phyloP scores from a whole-genome alignment of 2,797 vertebrate species.

The Chloroceryle amazona region DNA sequence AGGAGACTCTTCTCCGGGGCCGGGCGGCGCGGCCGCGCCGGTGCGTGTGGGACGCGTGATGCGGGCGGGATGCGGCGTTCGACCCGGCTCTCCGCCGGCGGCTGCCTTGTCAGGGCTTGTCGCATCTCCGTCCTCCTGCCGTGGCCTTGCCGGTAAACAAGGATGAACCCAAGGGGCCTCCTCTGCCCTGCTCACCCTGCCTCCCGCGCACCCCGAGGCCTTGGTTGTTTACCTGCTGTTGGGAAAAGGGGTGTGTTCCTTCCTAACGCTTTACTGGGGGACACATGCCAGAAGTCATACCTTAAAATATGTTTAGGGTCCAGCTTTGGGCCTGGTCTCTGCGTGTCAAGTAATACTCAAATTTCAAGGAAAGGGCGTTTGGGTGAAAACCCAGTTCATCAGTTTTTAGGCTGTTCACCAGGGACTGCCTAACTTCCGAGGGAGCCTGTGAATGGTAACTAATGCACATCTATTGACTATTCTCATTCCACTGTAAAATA shows the following conservation, averaged over 20 bases:
- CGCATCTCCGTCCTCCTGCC: rapidly evolving
- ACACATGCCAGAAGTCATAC: rapidly evolving
- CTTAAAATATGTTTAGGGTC: neutral
- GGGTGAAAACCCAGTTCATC: neutral
- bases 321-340: neutral
- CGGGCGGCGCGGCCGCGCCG: neutral
- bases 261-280: rapidly evolving
- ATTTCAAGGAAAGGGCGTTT: neutral
- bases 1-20: neutral
- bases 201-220: neutral
- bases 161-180: neutral
- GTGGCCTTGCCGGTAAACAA: neutral
- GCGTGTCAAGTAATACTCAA: rapidly evolving
- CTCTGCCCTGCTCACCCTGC: neutral
- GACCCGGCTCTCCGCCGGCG: neutral
- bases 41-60: too few species aligned
- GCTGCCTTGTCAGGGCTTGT: neutral
- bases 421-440: neutral
- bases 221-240: neutral
- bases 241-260: rapidly evolving
- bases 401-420: neutral
- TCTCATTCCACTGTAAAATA: neutral
- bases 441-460: too few species aligned
- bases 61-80: too few species aligned
- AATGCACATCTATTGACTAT: rapidly evolving